Evolutionary conservation across 1,140 invertebrate genomes (phyloP).

Genomic region (Neodiprion pinetum): DNA sequence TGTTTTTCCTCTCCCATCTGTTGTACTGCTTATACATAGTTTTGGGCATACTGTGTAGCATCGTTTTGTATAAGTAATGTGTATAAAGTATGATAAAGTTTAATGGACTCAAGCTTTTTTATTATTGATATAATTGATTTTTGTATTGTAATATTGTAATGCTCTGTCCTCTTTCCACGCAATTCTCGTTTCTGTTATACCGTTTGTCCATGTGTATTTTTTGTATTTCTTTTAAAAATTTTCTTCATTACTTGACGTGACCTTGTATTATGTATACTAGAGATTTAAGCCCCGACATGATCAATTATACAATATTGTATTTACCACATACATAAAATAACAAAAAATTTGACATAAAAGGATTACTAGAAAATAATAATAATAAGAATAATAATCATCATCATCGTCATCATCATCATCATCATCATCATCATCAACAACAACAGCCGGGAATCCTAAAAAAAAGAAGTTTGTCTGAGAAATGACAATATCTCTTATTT

Average conservation of each 20-base stretch:
- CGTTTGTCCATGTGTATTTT: background rate
- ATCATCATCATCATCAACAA: too few relatives aligned
- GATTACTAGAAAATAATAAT: background rate
- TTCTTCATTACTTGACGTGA: background rate
- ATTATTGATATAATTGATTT: background rate
- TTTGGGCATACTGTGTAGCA: background rate
- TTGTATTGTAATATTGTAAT: background rate
- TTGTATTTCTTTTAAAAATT: background rate
- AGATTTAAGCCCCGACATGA: background rate
- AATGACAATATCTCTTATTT: background rate
- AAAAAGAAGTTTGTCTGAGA: background rate
- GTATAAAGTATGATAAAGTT: background rate
- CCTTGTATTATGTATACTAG: background rate
- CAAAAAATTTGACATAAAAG: background rate
- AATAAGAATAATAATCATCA: background rate
- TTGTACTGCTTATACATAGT: background rate
- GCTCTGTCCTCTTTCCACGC: background rate
- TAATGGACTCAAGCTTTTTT: background rate
- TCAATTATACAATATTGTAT: background rate
- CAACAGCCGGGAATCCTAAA: background rate
- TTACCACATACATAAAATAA: too few relatives aligned
- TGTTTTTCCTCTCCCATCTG: background rate
- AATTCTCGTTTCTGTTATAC: background rate
- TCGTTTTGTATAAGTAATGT: constrained; percentile 1
- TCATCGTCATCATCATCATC: too few relatives aligned